Conservation (phyloP, 2,113 vertebrate genomes). For the Pseudorasbora parva region DNA sequence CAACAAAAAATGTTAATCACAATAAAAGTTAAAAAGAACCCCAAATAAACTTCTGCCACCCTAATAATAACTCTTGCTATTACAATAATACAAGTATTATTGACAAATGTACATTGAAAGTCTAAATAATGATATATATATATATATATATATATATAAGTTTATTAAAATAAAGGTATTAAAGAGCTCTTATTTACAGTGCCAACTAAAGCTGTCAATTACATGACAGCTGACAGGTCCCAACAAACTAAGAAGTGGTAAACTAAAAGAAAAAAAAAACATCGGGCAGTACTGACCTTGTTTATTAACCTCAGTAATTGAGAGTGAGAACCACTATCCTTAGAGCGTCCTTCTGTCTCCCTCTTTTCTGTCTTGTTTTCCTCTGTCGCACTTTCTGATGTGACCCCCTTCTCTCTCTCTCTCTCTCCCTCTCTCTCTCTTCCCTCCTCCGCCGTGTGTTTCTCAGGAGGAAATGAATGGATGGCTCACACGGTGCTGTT, state of each 20-base stretch:
- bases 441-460: conserved; percentile 52
- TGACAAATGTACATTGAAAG: not conserved
- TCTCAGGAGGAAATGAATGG: conserved; percentile 62
- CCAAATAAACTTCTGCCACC: not conserved
- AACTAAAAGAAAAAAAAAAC: conserved; percentile 8
- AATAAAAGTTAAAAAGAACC: not conserved
- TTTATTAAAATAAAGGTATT: not conserved
- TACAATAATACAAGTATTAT: not conserved
- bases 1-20: not conserved
- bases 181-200: not conserved
- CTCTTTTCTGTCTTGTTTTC: conserved; percentile 51
- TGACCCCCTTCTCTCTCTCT: conserved; percentile 25
- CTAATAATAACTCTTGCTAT: not conserved
- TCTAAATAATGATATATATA: too few species aligned
- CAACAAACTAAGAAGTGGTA: not conserved
- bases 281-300: conserved; percentile 49
- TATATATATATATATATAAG: too few species aligned
- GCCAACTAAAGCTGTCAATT: conserved; percentile 8
- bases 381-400: conserved; percentile 49
- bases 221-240: conserved; percentile 51
- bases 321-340: conserved; percentile 51
- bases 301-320: conserved; percentile 47
- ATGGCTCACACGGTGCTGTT: conserved; percentile 56
- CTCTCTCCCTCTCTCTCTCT: conserved; percentile 35
- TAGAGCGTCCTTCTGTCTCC: conserved; percentile 41